Percentiles rank a stretch among this genome's conserved stretches.
phyloP scores from a whole-genome alignment of 2,888 invertebrate species.

The Caenorhabditis japonica region DNA sequence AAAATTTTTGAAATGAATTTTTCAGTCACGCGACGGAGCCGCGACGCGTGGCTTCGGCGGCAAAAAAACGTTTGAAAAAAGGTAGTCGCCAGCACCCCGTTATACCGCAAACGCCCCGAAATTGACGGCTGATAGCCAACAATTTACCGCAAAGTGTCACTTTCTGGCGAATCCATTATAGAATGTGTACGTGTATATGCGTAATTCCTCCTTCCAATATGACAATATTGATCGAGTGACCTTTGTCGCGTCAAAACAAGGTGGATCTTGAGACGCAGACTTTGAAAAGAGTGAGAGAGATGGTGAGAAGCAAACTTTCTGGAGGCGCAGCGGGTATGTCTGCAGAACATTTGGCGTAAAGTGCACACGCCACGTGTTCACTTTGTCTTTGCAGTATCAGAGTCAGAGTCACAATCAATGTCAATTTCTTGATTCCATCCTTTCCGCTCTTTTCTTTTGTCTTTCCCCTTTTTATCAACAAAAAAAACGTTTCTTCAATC shows the following conservation, averaged over 20 bases:
- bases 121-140: too few species aligned
- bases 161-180: too few species aligned
- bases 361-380: constrained; percentile 54
- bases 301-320: too few species aligned
- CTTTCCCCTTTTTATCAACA: background rate
- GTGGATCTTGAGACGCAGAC: too few species aligned
- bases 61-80: too few species aligned
- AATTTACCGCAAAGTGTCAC: too few species aligned
- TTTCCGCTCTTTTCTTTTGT: background rate
- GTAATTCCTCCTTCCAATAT: constrained; percentile 11
- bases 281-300: too few species aligned
- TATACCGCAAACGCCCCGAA: too few species aligned
- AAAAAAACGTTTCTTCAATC: background rate
- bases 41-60: too few species aligned
- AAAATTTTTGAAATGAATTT: too few species aligned
- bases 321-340: constrained; percentile 12
- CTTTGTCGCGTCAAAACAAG: constrained; percentile 4
- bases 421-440: constrained; percentile 15
- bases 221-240: constrained; percentile 34
- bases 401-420: background rate
- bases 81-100: too few species aligned
- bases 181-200: constrained; percentile 28
- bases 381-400: constrained; percentile 12
- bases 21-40: too few species aligned
- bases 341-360: constrained; percentile 20